Percentiles rank a stretch among this genome's conserved stretches.
Conservation (phyloP, 2,888 invertebrate species). For the Acronicta psi region DNA sequence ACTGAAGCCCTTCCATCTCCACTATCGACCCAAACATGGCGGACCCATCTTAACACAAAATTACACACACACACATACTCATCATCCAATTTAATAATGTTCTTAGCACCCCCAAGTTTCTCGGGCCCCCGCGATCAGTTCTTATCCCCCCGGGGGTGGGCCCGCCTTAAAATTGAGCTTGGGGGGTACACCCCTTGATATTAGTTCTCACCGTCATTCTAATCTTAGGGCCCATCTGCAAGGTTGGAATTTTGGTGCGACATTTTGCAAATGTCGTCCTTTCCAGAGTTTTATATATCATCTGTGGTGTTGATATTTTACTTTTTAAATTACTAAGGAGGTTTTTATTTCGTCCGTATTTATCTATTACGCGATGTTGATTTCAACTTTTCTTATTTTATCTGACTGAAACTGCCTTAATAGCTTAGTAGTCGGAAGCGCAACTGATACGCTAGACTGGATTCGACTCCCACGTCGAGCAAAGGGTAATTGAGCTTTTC, state of each 20-base stretch:
- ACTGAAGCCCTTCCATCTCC: conserved; percentile 12
- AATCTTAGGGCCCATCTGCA: conserved; percentile 60
- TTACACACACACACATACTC: conserved; percentile 52
- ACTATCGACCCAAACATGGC: conserved; percentile 42
- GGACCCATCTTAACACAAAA: conserved; percentile 40
- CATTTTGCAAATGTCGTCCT: conserved; percentile 4
- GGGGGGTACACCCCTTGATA: conserved; percentile 64
- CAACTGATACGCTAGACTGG: no score
- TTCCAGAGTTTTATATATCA: no score
- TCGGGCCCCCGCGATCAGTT: conserved; percentile 55
- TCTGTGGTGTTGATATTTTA: no score
- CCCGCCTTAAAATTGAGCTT: conserved; percentile 64
- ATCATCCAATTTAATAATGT: conserved; percentile 63
- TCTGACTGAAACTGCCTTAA: no score
- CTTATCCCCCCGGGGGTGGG: conserved; percentile 58
- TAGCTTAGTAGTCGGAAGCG: no score
- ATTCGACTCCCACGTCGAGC: no score
- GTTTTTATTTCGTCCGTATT: no score
- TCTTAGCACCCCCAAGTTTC: conserved; percentile 65
- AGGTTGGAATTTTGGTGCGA: conserved; percentile 34
- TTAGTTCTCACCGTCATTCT: conserved; percentile 67
- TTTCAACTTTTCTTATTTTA: no score
- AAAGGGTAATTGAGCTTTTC: no score
- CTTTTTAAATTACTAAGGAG: no score
- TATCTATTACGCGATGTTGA: no score